Conservation (phyloP, 1,140 invertebrate genomes). For the Trachymyrmex cornetzi region DNA sequence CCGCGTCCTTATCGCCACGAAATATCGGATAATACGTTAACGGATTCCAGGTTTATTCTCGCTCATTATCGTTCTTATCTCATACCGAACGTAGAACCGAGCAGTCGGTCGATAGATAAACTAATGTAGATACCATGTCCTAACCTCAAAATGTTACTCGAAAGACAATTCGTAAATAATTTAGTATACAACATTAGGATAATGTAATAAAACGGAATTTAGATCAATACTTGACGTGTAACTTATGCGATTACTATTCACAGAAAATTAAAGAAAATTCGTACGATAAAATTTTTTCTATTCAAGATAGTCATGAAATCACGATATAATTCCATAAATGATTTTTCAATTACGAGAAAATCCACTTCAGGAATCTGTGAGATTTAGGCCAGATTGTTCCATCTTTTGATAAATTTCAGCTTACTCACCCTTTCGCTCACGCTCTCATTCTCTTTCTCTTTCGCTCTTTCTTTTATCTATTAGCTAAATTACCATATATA, state of each 20-base stretch:
- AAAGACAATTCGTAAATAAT: not conserved
- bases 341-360: not conserved
- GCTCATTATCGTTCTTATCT: constrained; percentile 40
- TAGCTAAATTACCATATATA: too few relatives aligned
- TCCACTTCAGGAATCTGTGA: not conserved
- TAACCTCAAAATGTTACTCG: constrained; percentile 1
- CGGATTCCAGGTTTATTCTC: not conserved
- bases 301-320: not conserved
- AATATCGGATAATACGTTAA: constrained; percentile 32
- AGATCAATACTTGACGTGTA: not conserved
- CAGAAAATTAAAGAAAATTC: not conserved
- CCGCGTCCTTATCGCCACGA: not conserved
- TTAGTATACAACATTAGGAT: not conserved
- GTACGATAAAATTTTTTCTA: not conserved
- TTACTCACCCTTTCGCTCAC: too few relatives aligned
- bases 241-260: not conserved
- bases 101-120: constrained; percentile 50
- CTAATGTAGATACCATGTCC: not conserved
- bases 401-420: too few relatives aligned
- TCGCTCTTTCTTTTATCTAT: too few relatives aligned
- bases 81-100: not conserved
- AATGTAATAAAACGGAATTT: not conserved
- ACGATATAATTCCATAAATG: not conserved
- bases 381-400: too few relatives aligned
- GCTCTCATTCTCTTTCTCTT: too few relatives aligned